Evolutionary conservation across 2,888 invertebrate species (phyloP).

Genomic region (Diarsia brunnea): DNA sequence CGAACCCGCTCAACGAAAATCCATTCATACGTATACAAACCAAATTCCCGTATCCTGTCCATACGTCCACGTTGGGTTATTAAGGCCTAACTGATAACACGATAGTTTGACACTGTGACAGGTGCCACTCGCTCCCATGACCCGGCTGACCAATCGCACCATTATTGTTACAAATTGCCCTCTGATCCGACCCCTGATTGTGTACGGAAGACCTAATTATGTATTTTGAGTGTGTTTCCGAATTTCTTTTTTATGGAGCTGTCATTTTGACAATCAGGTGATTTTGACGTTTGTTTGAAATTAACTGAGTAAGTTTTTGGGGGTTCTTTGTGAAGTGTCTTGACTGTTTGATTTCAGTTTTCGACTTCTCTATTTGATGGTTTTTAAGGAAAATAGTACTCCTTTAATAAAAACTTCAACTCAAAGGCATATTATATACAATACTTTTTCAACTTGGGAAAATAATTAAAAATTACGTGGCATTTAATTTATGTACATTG

Average conservation of each 20-base stretch:
- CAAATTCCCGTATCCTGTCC: slow-evolving; percentile 66
- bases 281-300: slow-evolving; percentile 41
- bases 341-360: neutral
- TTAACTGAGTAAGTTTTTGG: slow-evolving; percentile 11
- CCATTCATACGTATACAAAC: slow-evolving; percentile 46
- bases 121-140: slow-evolving; percentile 82
- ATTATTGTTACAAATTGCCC: slow-evolving; percentile 85
- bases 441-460: neutral
- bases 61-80: slow-evolving; percentile 74
- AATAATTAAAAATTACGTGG: neutral
- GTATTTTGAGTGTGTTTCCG: slow-evolving; percentile 61
- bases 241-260: slow-evolving; percentile 57
- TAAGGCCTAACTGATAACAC: slow-evolving; percentile 78
- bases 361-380: neutral
- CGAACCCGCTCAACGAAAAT: slow-evolving; percentile 46
- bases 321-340: neutral
- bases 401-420: neutral
- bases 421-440: neutral
- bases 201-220: slow-evolving; percentile 77
- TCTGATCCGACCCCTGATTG: slow-evolving; percentile 78
- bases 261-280: slow-evolving; percentile 53
- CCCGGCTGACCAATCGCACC: slow-evolving; percentile 81
- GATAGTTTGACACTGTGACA: slow-evolving; percentile 83
- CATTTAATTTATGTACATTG: neutral
- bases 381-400: neutral